A percentile compares a stretch with the other conserved stretches of the same genome.
phyloP scores from a whole-genome alignment of 2,113 vertebrate genomes.

The Alces alces region DNA sequence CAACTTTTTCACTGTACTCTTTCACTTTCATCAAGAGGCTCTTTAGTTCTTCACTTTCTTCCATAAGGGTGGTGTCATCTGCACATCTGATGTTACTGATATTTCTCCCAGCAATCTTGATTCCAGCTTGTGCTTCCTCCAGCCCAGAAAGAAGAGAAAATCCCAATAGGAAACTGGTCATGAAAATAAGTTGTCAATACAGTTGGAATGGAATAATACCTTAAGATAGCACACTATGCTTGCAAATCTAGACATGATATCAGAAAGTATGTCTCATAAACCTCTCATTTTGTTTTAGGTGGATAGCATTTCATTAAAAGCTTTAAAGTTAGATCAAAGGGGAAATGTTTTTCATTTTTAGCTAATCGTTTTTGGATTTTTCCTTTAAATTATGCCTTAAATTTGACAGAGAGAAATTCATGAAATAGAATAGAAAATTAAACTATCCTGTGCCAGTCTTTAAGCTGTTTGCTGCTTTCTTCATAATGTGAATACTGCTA shows the following conservation, averaged over 20 bases:
- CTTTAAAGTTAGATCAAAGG: slow-evolving; percentile 45
- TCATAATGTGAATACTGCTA: not conserved
- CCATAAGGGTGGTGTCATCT: not conserved
- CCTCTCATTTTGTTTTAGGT: slow-evolving; percentile 71
- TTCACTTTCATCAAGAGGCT: not conserved
- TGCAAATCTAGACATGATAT: slow-evolving; percentile 57
- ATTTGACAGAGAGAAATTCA: slow-evolving; percentile 4
- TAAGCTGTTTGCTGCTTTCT: not conserved
- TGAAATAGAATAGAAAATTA: slow-evolving; percentile 3
- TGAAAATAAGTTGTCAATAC: slow-evolving; percentile 55
- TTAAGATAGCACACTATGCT: slow-evolving; percentile 42
- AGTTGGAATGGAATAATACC: slow-evolving; percentile 74
- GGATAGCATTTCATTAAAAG: slow-evolving; percentile 60
- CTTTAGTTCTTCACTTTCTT: not conserved
- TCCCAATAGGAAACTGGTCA: slow-evolving; percentile 70
- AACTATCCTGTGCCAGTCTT: not conserved
- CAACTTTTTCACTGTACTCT: not conserved
- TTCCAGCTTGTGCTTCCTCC: not conserved
- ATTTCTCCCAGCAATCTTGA: not conserved
- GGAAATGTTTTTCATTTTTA: slow-evolving; percentile 56
- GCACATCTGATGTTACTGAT: not conserved
- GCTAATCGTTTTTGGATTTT: not conserved
- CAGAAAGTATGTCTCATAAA: slow-evolving; percentile 48
- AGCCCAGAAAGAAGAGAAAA: slow-evolving; percentile 63
- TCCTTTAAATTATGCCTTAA: not conserved